These are phyloP conservation scores for Drepana arcuata DNA, from an alignment of 1,140 invertebrate genomes.

Conservation along the genomic window DNA sequence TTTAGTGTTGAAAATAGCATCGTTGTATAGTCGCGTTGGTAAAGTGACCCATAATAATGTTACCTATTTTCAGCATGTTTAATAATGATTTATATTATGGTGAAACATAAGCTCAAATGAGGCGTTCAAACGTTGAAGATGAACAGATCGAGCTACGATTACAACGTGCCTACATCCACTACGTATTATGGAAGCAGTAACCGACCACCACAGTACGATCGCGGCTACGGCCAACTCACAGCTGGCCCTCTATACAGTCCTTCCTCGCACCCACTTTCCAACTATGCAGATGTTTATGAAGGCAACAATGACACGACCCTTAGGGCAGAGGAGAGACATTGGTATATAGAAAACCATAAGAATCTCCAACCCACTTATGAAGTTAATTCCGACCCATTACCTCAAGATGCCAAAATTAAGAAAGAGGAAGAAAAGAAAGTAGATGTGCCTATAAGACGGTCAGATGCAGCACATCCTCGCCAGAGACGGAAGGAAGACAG, in stretches of 20 bases:
- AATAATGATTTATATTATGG: slow-evolving; percentile 26
- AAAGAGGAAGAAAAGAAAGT: slow-evolving; percentile 63
- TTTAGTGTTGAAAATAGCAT: no score
- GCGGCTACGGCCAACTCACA: slow-evolving; percentile 48
- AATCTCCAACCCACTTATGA: slow-evolving; percentile 54
- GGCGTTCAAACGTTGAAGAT: slow-evolving; percentile 56
- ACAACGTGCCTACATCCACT: slow-evolving; percentile 55
- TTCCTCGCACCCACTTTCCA: slow-evolving; percentile 49
- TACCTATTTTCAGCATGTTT: slow-evolving; percentile 22
- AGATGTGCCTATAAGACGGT: slow-evolving; percentile 34
- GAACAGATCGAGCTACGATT: slow-evolving; percentile 67
- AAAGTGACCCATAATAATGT: slow-evolving; percentile 6
- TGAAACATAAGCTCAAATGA: slow-evolving; percentile 56
- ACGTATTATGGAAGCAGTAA: slow-evolving; percentile 55
- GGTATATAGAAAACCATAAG: slow-evolving; percentile 71
- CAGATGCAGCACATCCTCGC: slow-evolving; percentile 42
- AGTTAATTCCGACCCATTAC: slow-evolving; percentile 33
- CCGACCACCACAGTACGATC: slow-evolving; percentile 58
- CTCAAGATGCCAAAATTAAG: slow-evolving; percentile 63
- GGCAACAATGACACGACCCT: slow-evolving; percentile 69
- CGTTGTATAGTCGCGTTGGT: slow-evolving; percentile 15
- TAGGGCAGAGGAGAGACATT: slow-evolving; percentile 64
- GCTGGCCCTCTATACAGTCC: slow-evolving; percentile 53
- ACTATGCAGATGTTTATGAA: slow-evolving; percentile 65
- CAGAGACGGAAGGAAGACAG: slow-evolving; percentile 65